These are phyloP conservation scores for Thunnus maccoyii DNA, from an alignment of 2,113 vertebrate genomes.

Conservation along the genomic window DNA sequence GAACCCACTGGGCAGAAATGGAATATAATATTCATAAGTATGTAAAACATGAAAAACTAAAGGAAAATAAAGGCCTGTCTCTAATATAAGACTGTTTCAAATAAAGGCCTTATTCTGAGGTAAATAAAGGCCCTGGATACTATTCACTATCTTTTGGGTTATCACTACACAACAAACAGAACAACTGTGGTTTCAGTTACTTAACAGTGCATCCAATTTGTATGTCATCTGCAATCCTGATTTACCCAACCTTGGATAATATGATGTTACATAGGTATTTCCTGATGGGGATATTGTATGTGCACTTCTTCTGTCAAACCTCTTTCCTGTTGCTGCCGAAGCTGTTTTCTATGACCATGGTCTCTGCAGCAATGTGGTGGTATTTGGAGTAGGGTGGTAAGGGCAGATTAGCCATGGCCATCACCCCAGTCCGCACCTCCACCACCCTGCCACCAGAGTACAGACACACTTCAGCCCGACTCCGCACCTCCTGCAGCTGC, in stretches of 20 bases:
- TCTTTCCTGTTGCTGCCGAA: slow-evolving; percentile 79
- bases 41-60: too few species aligned
- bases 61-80: too few species aligned
- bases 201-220: neutral
- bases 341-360: slow-evolving; percentile 81
- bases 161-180: too few species aligned
- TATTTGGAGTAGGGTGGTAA: slow-evolving; percentile 84
- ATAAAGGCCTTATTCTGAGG: too few species aligned
- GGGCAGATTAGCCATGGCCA: slow-evolving; percentile 78
- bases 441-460: slow-evolving; percentile 73
- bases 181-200: neutral
- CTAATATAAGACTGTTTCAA: too few species aligned
- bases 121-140: too few species aligned
- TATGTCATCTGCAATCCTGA: neutral
- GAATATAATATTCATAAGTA: too few species aligned
- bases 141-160: too few species aligned
- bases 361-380: slow-evolving; percentile 79
- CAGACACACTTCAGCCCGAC: slow-evolving; percentile 76
- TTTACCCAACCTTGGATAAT: neutral
- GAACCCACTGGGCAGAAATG: too few species aligned
- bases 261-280: neutral
- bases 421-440: slow-evolving; percentile 76
- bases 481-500: slow-evolving; percentile 79
- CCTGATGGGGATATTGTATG: neutral
- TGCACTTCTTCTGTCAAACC: slow-evolving; percentile 58